Evolutionary conservation across 2,888 invertebrate species (phyloP).

Genomic region (Amorpha juglandis): DNA sequence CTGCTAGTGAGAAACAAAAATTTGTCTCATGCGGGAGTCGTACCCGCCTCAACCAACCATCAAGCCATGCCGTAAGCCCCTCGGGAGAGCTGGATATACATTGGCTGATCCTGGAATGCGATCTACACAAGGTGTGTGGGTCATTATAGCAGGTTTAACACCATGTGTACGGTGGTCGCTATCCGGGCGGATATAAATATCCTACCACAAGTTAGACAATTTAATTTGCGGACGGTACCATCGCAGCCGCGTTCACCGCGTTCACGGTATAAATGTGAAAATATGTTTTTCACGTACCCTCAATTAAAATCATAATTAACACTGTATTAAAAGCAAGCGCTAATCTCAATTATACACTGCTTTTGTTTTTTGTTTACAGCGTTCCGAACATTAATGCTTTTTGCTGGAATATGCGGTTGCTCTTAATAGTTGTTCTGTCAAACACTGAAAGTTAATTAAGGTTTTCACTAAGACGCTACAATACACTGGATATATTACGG

Average conservation of each 20-base stretch:
- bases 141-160: no score
- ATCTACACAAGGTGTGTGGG: no score
- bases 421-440: background rate
- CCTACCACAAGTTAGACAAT: background rate
- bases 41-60: no score
- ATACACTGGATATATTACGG: no score
- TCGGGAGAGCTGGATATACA: no score
- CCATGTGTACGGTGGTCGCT: no score
- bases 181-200: background rate
- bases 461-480: no score
- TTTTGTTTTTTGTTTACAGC: constrained; percentile 44
- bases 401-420: background rate
- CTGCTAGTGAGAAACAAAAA: no score
- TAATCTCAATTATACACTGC: constrained; percentile 69
- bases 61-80: no score
- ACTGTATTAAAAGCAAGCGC: constrained; percentile 70
- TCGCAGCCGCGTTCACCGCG: constrained; percentile 36
- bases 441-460: no score
- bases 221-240: constrained; percentile 45
- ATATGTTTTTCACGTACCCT: constrained; percentile 68
- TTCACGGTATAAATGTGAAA: constrained; percentile 52
- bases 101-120: no score
- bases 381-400: background rate
- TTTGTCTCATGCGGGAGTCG: no score
- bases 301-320: constrained; percentile 81